Percentiles rank a stretch among this genome's conserved stretches.
Conservation (phyloP, 1,140 invertebrate species). For the Drosophila elegans region DNA sequence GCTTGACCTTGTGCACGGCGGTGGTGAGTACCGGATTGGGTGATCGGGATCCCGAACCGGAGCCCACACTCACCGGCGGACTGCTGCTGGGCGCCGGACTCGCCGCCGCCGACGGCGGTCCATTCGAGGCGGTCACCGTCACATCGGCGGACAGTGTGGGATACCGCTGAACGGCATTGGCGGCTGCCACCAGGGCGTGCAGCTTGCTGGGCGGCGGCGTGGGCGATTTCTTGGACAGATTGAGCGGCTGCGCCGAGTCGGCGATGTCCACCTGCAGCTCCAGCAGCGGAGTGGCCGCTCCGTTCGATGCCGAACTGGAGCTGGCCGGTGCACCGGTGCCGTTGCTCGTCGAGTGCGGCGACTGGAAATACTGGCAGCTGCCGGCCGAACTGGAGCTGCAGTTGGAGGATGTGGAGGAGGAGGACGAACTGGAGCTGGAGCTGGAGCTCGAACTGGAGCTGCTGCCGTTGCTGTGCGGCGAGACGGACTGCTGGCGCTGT, state of each 20-base stretch:
- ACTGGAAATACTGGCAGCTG: constrained; percentile 85
- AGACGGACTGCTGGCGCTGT: constrained; percentile 83
- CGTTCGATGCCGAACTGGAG: constrained; percentile 82
- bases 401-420: constrained; percentile 52
- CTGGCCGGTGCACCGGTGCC: constrained; percentile 86
- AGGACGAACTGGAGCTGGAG: constrained; percentile 54
- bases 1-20: constrained; percentile 86
- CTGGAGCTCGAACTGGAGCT: constrained; percentile 60
- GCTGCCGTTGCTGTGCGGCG: constrained; percentile 62
- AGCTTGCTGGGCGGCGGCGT: constrained; percentile 89
- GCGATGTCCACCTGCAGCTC: constrained; percentile 93
- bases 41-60: background rate
- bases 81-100: constrained; percentile 36
- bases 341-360: constrained; percentile 80
- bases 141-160: constrained; percentile 78
- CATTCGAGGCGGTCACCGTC: constrained; percentile 68
- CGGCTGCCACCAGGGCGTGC: constrained; percentile 71
- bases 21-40: constrained; percentile 23
- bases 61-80: constrained; percentile 59
- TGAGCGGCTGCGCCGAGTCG: constrained; percentile 92
- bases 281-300: constrained; percentile 85
- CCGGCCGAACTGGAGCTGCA: constrained; percentile 47
- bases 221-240: constrained; percentile 95
- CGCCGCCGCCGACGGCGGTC: constrained; percentile 54
- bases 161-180: constrained; percentile 76